These are phyloP conservation scores for Trematomus loennbergii DNA, from an alignment of 2,113 vertebrate species.

Conservation along the genomic window DNA sequence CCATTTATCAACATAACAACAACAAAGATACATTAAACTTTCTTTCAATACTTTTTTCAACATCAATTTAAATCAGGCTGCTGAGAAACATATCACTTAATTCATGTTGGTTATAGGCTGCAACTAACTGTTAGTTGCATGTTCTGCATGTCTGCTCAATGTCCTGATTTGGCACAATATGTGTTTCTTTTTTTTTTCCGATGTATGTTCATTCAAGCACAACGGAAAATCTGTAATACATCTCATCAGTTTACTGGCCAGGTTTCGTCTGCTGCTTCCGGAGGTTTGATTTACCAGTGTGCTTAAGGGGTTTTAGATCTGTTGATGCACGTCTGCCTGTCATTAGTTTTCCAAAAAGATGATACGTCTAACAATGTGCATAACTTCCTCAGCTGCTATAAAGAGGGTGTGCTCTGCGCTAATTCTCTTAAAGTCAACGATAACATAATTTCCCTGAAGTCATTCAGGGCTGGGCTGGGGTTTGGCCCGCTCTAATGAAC, in stretches of 20 bases:
- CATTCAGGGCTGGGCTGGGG: constrained; percentile 14
- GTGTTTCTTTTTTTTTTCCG: constrained; percentile 7
- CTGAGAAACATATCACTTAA: too few species aligned
- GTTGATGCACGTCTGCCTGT: constrained; percentile 18
- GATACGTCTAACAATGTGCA: constrained; percentile 9
- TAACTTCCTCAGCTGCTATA: constrained; percentile 19
- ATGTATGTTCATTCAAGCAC: not conserved
- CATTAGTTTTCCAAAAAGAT: constrained; percentile 11
- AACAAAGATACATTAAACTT: too few species aligned
- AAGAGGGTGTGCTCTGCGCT: not conserved
- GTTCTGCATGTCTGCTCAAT: constrained; percentile 56
- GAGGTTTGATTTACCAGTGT: not conserved
- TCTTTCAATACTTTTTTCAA: not conserved
- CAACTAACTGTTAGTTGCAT: not conserved
- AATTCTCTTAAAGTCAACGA: constrained; percentile 15
- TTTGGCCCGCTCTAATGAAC: not conserved
- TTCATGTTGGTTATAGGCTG: too few species aligned
- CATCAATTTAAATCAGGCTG: too few species aligned
- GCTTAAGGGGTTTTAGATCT: constrained; percentile 20
- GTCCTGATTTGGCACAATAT: constrained; percentile 47
- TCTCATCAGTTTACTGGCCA: not conserved
- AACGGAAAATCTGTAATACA: constrained; percentile 4
- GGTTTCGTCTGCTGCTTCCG: not conserved
- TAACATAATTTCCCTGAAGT: not conserved
- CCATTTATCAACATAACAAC: not conserved